Conservation (phyloP, 2,113 vertebrate species). For the Peromyscus maniculatus region DNA sequence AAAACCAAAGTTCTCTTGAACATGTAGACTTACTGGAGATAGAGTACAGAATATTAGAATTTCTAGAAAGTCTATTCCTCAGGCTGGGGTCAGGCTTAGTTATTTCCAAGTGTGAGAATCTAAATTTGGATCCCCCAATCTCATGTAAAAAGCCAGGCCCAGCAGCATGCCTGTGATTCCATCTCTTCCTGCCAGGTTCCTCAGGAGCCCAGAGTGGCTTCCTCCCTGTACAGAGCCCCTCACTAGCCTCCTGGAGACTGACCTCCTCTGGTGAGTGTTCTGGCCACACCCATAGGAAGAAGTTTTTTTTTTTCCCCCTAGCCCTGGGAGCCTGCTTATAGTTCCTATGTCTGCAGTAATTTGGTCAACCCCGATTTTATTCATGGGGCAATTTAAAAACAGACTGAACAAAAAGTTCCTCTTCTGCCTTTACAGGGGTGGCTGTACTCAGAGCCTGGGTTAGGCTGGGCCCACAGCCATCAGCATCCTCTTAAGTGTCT, state of each 20-base stretch:
- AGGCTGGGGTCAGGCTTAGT: neutral
- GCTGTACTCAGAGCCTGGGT: neutral
- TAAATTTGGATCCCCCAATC: neutral
- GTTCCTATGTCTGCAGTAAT: neutral
- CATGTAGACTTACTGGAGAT: neutral
- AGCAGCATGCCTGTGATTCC: neutral
- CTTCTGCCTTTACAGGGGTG: neutral
- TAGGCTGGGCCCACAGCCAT: neutral
- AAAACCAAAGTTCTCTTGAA: neutral
- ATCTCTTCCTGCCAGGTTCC: neutral
- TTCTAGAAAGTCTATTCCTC: neutral
- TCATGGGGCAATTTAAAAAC: neutral
- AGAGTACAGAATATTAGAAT: neutral
- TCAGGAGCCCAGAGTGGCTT: neutral
- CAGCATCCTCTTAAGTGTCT: neutral
- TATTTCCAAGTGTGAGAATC: neutral
- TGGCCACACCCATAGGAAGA: no score
- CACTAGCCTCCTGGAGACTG: neutral
- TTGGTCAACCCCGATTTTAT: neutral
- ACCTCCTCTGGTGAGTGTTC: neutral
- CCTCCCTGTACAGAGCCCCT: neutral
- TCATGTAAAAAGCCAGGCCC: neutral
- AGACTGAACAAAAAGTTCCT: neutral
- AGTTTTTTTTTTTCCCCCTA: neutral
- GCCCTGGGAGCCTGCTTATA: neutral